Conservation (phyloP, 2,888 invertebrate species). For the Mythimna impura region DNA sequence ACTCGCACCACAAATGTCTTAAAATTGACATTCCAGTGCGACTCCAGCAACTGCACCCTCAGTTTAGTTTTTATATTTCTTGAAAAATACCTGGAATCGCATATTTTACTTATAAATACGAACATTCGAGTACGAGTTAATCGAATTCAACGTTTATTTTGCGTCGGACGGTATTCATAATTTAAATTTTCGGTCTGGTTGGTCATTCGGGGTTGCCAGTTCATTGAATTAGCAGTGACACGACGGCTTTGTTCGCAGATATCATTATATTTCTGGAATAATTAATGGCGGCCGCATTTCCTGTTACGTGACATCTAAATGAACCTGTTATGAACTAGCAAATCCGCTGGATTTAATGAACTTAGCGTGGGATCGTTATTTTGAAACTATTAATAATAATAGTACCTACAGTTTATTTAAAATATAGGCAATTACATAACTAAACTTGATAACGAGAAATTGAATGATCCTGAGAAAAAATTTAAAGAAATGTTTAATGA, state of each 20-base stretch:
- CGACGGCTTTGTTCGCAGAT: conserved; percentile 37
- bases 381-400: not conserved
- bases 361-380: not conserved
- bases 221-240: conserved; percentile 62
- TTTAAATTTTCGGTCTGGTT: conserved; percentile 25
- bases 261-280: conserved; percentile 29
- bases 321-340: conserved; percentile 23
- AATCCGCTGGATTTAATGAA: conserved; percentile 3
- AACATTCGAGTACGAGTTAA: not conserved
- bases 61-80: not conserved
- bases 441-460: not conserved
- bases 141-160: conserved; percentile 14
- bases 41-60: no score
- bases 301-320: conserved; percentile 26
- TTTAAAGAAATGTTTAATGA: no score
- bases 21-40: no score
- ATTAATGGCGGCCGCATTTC: conserved; percentile 16
- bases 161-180: not conserved
- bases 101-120: conserved; percentile 2
- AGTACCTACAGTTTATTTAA: not conserved
- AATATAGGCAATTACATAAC: not conserved
- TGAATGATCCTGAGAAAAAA: no score
- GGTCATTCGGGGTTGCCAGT: conserved; percentile 48
- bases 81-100: not conserved
- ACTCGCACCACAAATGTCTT: no score